These are phyloP conservation scores for Epicampocera succincta DNA, from an alignment of 2,888 invertebrate genomes.

Conservation along the genomic window DNA sequence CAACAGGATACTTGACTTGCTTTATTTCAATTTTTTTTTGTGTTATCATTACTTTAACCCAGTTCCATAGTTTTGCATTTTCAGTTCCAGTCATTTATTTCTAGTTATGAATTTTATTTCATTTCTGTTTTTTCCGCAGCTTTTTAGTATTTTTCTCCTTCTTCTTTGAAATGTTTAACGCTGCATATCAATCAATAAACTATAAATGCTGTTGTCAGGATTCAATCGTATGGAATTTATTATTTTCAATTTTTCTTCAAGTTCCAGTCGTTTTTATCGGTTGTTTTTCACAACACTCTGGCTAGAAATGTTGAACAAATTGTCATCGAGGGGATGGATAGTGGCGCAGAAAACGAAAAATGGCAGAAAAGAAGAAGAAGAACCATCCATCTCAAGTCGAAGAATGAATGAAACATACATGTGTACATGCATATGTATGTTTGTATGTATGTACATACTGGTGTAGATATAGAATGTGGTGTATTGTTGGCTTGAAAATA, in stretches of 20 bases:
- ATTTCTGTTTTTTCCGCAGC: conserved; percentile 12
- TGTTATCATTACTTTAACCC: not conserved
- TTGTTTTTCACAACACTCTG: conserved; percentile 32
- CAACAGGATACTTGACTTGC: not conserved
- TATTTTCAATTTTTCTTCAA: conserved; percentile 54
- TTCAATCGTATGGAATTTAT: conserved; percentile 69
- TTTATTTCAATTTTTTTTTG: not conserved
- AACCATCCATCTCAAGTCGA: conserved; percentile 21
- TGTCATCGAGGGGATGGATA: not conserved
- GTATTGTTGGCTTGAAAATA: conserved; percentile 19
- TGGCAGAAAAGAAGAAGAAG: not conserved
- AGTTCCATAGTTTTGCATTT: not conserved
- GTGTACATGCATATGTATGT: too few relatives aligned
- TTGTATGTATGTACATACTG: too few relatives aligned
- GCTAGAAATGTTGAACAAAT: conserved; percentile 17
- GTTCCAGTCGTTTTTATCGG: conserved; percentile 31
- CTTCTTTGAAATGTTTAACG: conserved; percentile 56
- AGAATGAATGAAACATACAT: too few relatives aligned
- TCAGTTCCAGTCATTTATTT: not conserved
- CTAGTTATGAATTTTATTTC: conserved; percentile 33
- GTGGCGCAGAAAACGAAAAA: too few relatives aligned
- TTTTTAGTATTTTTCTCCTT: not conserved
- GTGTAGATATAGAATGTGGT: conserved; percentile 17
- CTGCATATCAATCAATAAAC: conserved; percentile 67
- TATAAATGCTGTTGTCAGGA: conserved; percentile 66